Evolutionary conservation across 2,888 invertebrate genomes (phyloP), one percentile per base, ranked within the genome.

Genomic region (Elmis aenea): DNA sequence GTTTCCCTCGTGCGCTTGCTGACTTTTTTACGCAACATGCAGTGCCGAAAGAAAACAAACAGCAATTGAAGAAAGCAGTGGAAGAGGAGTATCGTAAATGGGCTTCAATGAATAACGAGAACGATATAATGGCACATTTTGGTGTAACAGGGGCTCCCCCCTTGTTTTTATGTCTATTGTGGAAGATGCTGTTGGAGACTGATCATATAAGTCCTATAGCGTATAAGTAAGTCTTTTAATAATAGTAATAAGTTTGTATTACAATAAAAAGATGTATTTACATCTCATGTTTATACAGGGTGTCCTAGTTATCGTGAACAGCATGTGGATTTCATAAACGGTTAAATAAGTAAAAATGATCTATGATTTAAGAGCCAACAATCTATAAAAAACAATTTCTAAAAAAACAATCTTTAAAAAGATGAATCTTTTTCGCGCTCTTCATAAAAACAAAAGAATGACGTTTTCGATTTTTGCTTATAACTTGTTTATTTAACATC

Each of bases 21-120:
- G 93, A 93, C 55, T 95, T 94, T 62, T 95, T 93, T 64, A 78
- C 86, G 31, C 83, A 85, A 68, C 89, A 88, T 60, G 83, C 81
- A 42, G 82, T 85, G 1, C 81, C 85, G 0, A 82, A 85, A 59
- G 94, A 94, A 62, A 92, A 93, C 62, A 94, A 94, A 59, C 87
- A 87, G 57, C 79, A 88, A 46, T 70, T 95, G 1, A 93, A 91
- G 67, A 90, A 90, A 69, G 87, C 89, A 0, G 92, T 94, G 0
- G 93, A 94, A 56, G 92, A 94, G 58, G 96, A 96, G 60, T 95
- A 94, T 60, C 76, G 93, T 45, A 95, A 94, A 63, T 95, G 94
- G 94, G 87, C 85, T 24, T 89, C 91, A 1, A 95, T 96, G 94
- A 90, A 85, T 24, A 95, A 93, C 66, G 95, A 96, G 62, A 92